phyloP scores from a whole-genome alignment of 2,797 vertebrate species.

The Dermochelys coriacea region DNA sequence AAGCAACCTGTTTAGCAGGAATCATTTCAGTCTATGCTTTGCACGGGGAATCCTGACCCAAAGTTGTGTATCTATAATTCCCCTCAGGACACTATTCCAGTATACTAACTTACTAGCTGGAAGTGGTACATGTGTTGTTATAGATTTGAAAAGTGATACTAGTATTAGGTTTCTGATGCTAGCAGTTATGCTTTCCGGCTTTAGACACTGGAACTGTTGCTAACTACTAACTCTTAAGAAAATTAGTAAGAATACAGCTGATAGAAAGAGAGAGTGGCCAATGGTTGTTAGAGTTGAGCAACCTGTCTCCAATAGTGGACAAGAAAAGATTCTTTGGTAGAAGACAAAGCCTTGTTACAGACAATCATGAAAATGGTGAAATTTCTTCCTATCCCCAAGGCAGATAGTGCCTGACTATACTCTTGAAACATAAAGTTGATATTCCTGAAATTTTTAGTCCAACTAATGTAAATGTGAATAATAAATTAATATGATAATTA shows the following conservation, averaged over 20 bases:
- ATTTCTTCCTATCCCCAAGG: not conserved
- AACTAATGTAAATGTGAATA: not conserved
- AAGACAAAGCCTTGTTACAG: not conserved
- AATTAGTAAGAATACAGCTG: slow-evolving; percentile 6
- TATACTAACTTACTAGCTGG: not conserved
- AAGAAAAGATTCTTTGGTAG: not conserved
- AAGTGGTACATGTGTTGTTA: not conserved
- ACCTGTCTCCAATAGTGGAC: not conserved
- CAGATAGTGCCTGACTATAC: not conserved
- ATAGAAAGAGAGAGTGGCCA: not conserved
- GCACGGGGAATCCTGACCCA: not conserved
- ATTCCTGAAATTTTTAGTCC: not conserved
- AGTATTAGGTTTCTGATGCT: not conserved
- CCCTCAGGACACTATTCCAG: not conserved
- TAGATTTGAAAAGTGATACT: not conserved
- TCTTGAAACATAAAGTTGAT: slow-evolving; percentile 11
- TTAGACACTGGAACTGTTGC: not conserved
- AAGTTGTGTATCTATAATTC: not conserved
- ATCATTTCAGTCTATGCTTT: not conserved
- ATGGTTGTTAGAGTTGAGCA: not conserved
- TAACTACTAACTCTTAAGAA: not conserved
- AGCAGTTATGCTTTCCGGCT: not conserved
- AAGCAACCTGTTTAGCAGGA: not conserved
- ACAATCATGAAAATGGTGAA: not conserved
- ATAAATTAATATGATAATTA: not conserved